Evolutionary conservation across 2,113 vertebrate genomes (phyloP).

Genomic region (Ochotona princeps): DNA sequence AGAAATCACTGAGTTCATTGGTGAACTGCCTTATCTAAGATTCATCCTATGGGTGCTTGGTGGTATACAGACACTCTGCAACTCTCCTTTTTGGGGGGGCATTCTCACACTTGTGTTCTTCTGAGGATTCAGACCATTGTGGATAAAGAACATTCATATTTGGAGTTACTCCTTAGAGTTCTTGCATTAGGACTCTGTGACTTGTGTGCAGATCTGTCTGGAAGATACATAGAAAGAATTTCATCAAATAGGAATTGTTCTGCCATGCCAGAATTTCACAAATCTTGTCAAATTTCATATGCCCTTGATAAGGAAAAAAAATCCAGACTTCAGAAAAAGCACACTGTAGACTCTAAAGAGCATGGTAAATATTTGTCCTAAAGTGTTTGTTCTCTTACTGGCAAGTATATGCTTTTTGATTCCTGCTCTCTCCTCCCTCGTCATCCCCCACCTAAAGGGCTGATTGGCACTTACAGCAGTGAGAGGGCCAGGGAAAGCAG

Average conservation of each 20-base stretch:
- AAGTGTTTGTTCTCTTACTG: slow-evolving; percentile 36
- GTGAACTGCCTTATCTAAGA: neutral
- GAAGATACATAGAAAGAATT: neutral
- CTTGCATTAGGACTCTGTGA: neutral
- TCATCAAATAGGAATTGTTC: neutral
- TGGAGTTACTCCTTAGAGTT: neutral
- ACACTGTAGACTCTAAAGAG: slow-evolving; percentile 12
- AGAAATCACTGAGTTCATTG: neutral
- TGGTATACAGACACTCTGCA: neutral
- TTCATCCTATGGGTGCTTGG: neutral
- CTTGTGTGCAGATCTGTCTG: neutral
- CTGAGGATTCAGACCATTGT: neutral
- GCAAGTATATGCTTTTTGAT: slow-evolving; percentile 25
- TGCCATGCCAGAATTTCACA: neutral
- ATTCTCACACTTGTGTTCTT: neutral
- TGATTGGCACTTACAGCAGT: slow-evolving; percentile 14
- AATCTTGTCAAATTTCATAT: slow-evolving; percentile 18
- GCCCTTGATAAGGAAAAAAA: slow-evolving; percentile 17
- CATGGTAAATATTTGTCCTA: neutral
- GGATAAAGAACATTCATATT: neutral
- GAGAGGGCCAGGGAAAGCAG: slow-evolving; percentile 31
- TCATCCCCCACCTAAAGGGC: slow-evolving; percentile 16
- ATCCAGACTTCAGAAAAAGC: slow-evolving; percentile 29
- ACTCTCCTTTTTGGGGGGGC: neutral
- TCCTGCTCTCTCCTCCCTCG: neutral